phyloP scores from a whole-genome alignment of 2,888 invertebrate genomes.

The Arrhopalites spinosus region DNA sequence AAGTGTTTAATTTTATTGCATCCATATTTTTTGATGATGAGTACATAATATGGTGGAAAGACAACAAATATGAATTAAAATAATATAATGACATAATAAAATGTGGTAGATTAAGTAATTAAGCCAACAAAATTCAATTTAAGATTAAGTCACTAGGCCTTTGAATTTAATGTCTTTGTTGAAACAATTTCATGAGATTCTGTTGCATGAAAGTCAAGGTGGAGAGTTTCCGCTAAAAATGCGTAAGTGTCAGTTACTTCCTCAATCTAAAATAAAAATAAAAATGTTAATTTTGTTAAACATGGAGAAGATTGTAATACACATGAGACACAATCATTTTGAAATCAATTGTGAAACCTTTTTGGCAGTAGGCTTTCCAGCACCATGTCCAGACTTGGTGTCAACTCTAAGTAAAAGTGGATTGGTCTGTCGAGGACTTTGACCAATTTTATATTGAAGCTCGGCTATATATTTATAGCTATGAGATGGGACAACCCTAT shows the following conservation, averaged over 20 bases:
- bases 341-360: slow-evolving; percentile 73
- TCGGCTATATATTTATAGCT: slow-evolving; percentile 93
- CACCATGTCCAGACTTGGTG: slow-evolving; percentile 40
- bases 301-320: slow-evolving; percentile 65
- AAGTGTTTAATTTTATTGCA: too few species aligned
- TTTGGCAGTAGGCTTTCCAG: slow-evolving; percentile 34
- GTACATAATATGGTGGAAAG: too few species aligned
- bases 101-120: too few species aligned
- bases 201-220: slow-evolving; percentile 65
- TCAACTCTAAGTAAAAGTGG: slow-evolving; percentile 38
- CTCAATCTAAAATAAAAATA: slow-evolving; percentile 73
- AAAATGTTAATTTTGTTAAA: not conserved
- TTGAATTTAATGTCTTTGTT: too few species aligned
- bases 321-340: too few species aligned
- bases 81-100: too few species aligned
- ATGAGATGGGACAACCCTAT: slow-evolving; percentile 91
- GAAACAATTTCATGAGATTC: too few species aligned
- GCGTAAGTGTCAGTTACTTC: slow-evolving; percentile 87
- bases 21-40: too few species aligned
- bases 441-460: slow-evolving; percentile 77
- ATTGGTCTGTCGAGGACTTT: slow-evolving; percentile 59
- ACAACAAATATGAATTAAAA: too few species aligned
- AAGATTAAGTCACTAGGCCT: too few species aligned
- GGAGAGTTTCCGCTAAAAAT: slow-evolving; percentile 76
- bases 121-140: too few species aligned